Conservation (phyloP, 2,888 invertebrate species). For the Caenorhabditis macrosperma region DNA sequence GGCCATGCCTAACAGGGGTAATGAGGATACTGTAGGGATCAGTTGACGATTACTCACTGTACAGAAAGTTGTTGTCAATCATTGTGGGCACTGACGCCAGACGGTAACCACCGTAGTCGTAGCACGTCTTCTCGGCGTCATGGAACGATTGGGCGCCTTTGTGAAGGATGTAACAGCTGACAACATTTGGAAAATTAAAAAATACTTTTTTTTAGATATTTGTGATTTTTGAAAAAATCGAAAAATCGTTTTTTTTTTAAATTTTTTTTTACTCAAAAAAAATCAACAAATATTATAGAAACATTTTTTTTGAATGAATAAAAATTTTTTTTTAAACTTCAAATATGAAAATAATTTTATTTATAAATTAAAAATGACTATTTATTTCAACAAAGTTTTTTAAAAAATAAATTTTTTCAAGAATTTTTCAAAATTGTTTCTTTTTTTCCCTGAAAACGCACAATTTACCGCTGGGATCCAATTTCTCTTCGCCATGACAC, state of each 20-base stretch:
- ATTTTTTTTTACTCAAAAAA: no score
- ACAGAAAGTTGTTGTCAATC: slow-evolving; percentile 55
- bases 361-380: not conserved
- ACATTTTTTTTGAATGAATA: not conserved
- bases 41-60: no score
- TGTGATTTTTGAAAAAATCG: not conserved
- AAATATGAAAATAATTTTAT: not conserved
- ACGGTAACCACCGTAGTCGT: slow-evolving; percentile 49
- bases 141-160: slow-evolving; percentile 21
- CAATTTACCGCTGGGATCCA: slow-evolving; percentile 43
- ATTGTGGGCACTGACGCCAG: slow-evolving; percentile 37
- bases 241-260: no score
- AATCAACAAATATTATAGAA: not conserved
- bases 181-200: not conserved
- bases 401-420: not conserved
- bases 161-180: slow-evolving; percentile 46
- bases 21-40: no score
- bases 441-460: no score
- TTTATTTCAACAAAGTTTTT: not conserved
- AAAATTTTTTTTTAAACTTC: no score
- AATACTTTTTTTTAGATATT: not conserved
- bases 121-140: slow-evolving; percentile 53
- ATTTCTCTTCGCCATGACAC: slow-evolving; percentile 25
- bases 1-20: slow-evolving; percentile 20
- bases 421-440: not conserved